Evolutionary conservation across 2,888 invertebrate genomes (phyloP).

Genomic region (Apotomis betuletana): DNA sequence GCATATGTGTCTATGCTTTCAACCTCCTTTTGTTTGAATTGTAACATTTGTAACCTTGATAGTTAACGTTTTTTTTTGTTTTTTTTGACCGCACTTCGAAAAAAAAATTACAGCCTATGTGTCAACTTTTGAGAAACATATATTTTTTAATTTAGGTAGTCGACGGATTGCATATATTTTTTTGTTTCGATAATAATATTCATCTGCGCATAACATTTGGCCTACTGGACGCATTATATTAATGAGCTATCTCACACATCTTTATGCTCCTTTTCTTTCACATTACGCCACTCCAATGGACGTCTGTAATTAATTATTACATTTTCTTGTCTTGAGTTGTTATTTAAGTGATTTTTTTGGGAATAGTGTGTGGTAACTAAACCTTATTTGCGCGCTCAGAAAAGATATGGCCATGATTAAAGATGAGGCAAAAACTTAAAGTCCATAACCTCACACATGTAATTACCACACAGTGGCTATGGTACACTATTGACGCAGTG

Average conservation of each 20-base stretch:
- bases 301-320: background rate
- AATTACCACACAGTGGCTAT: slow-evolving; percentile 25
- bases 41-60: slow-evolving; percentile 4
- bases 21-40: slow-evolving; percentile 25
- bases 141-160: no score
- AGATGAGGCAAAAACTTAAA: background rate
- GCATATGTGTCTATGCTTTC: slow-evolving; percentile 36
- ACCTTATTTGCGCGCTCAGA: background rate
- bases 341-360: no score
- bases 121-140: no score
- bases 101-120: background rate
- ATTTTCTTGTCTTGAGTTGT: background rate
- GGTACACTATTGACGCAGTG: slow-evolving; percentile 49
- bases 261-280: slow-evolving; percentile 17
- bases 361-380: no score
- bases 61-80: background rate
- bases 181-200: background rate
- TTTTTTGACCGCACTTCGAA: background rate
- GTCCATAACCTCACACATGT: slow-evolving; percentile 21
- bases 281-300: slow-evolving; percentile 5
- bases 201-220: slow-evolving; percentile 18
- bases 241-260: slow-evolving; percentile 14
- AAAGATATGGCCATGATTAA: slow-evolving; percentile 1
- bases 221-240: slow-evolving; percentile 20
- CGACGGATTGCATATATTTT: background rate